Evolutionary conservation across 2,888 invertebrate species (phyloP), one percentile per base, ranked within the genome.

Genomic region (Troglohyphantes excavatus): DNA sequence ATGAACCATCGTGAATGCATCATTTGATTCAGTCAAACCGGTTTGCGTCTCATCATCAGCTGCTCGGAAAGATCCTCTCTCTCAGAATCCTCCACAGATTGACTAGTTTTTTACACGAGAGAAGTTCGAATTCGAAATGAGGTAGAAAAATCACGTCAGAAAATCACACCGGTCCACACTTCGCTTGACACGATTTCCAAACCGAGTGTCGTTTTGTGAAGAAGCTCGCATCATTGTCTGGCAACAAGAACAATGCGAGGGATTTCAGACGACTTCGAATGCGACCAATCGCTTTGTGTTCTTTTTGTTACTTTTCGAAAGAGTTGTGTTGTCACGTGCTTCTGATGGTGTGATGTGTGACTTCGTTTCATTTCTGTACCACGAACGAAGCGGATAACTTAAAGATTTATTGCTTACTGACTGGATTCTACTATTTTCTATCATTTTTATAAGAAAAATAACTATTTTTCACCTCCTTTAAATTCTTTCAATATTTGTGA

Each of bases 151-250:
- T 43, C 23, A 46, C 11, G 9, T 3, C 43, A 61, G 75, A 75
- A 61, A 72, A 27, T 27, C 53, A 43, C 53, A 13, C 26, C 68
- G 68, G 53, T 76, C 76, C 43, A 67, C 78, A 67, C 75, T 65
- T 79, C 46, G 61, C 39, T 72, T 75, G 87, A 88, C 87, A 88
- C 67, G 87, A 65, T 81, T 88, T 67, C 53, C 21, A 29, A 79
- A 9, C 33, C 9, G 33, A 17, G 73, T 81, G 73, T 79, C 79
- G 59, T 63, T 73, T 67, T 73, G 29, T 13, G 53, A 29, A n/a
- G 67, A 39, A 79, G 72, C 73, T 87, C 86, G 70, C 65, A 81
- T 27, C 72, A 88, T 88, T 88, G 87, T 88, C 73, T 59, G 61
- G n/a, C 23, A 11, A 21, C 46, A 68, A 75, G 65, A 88, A 70